phyloP scores from a whole-genome alignment of 2,797 vertebrate species.

The Characodon lateralis region DNA sequence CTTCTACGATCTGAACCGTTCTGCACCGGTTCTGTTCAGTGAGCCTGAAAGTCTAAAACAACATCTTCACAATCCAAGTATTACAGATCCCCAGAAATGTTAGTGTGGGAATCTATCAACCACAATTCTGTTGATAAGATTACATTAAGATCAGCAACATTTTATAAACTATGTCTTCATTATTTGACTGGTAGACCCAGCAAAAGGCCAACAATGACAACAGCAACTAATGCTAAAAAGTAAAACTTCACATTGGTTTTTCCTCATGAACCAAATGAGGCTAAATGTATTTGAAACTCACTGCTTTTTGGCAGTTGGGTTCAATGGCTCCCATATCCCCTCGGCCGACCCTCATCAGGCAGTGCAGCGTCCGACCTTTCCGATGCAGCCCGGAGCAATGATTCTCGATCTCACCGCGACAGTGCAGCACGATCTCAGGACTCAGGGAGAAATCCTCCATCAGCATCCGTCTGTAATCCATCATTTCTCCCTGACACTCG shows the following conservation, averaged over 20 bases:
- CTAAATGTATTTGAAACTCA: constrained; percentile 68
- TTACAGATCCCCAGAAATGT: neutral
- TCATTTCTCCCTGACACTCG: constrained; percentile 97
- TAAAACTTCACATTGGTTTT: neutral
- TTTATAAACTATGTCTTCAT: too few relatives aligned
- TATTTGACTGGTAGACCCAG: too few relatives aligned
- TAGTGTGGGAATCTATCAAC: neutral
- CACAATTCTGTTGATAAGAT: neutral
- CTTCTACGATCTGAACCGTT: too few relatives aligned
- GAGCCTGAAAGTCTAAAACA: neutral
- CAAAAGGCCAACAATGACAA: neutral
- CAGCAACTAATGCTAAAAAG: neutral
- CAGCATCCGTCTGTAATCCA: constrained; percentile 96
- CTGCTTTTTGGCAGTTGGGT: constrained; percentile 89
- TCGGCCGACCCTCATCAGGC: constrained; percentile 92
- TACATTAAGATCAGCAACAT: neutral
- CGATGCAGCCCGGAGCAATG: constrained; percentile 96
- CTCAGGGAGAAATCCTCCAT: constrained; percentile 98
- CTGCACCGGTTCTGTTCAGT: neutral
- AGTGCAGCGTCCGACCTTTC: constrained; percentile 95
- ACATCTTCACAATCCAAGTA: neutral
- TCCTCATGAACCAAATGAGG: neutral
- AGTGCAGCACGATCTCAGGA: constrained; percentile 96
- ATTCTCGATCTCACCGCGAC: constrained; percentile 91
- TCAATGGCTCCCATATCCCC: constrained; percentile 88